Percentiles rank a stretch among this genome's conserved stretches.
Conservation (phyloP, 2,797 vertebrate genomes). For the Pteronotus mesoamericanus region DNA sequence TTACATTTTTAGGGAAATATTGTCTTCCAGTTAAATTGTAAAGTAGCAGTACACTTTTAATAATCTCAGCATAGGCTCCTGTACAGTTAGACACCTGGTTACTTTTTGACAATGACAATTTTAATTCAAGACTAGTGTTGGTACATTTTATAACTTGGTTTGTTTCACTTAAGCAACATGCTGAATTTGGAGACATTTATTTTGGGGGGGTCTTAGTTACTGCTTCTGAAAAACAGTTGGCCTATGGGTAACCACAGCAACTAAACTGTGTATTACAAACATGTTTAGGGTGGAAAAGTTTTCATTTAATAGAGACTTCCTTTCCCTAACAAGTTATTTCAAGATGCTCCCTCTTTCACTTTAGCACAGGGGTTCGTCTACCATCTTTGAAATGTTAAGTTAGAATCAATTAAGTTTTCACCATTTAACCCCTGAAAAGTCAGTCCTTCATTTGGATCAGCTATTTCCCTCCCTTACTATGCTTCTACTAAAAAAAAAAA, state of each 20-base stretch:
- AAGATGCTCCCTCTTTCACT: rapidly evolving
- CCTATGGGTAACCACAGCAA: slow-evolving; percentile 69
- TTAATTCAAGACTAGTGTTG: neutral
- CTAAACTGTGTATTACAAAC: slow-evolving; percentile 75
- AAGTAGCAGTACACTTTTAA: neutral
- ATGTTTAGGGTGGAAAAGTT: slow-evolving; percentile 62
- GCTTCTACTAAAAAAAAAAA: slow-evolving; percentile 2
- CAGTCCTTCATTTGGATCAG: neutral
- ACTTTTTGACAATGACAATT: neutral
- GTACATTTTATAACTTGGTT: neutral
- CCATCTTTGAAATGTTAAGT: neutral
- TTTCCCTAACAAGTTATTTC: neutral
- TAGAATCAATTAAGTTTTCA: neutral
- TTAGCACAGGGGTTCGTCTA: neutral
- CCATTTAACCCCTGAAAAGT: neutral
- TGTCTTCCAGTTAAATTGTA: neutral
- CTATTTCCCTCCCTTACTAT: neutral
- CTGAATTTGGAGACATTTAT: slow-evolving; percentile 52
- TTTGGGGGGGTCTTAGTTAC: slow-evolving; percentile 54
- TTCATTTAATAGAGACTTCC: slow-evolving; percentile 54
- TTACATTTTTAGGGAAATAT: neutral
- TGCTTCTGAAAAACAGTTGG: slow-evolving; percentile 74
- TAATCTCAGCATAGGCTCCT: neutral
- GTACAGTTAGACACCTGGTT: neutral
- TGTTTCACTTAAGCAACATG: neutral